A percentile compares a stretch with the other conserved stretches of the same genome.
These are phyloP conservation scores for Hipparchia sbordonii DNA, from an alignment of 2,888 invertebrate genomes.

Conservation along the genomic window DNA sequence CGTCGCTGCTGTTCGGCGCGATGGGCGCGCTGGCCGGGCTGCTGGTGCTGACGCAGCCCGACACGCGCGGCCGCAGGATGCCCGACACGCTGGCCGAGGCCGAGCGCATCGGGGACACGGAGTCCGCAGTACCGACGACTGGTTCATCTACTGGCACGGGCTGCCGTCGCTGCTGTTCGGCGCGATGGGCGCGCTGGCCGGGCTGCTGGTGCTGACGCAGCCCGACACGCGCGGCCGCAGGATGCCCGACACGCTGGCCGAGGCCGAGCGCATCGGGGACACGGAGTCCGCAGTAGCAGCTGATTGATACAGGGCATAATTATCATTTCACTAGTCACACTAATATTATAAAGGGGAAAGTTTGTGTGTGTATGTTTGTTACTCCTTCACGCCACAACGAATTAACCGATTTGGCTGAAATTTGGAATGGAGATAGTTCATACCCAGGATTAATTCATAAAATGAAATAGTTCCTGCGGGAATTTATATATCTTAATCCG, in stretches of 20 bases:
- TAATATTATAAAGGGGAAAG: too few species aligned
- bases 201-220: conserved; percentile 79
- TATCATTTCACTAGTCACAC: neutral
- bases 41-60: conserved; percentile 83
- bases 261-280: conserved; percentile 72
- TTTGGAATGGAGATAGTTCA: too few species aligned
- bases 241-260: conserved; percentile 83
- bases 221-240: conserved; percentile 84
- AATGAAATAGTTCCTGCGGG: too few species aligned
- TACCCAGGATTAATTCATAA: too few species aligned
- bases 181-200: conserved; percentile 76
- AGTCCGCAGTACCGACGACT: too few species aligned
- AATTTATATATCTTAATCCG: too few species aligned
- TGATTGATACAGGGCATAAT: too few species aligned
- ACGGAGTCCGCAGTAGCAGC: neutral
- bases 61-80: conserved; percentile 81
- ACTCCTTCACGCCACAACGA: too few species aligned
- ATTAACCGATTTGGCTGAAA: too few species aligned
- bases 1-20: conserved; percentile 79
- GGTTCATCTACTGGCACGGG: conserved; percentile 53
- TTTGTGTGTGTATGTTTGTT: too few species aligned
- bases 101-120: conserved; percentile 56
- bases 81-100: conserved; percentile 85
- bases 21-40: conserved; percentile 79
- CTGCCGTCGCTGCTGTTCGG: conserved; percentile 83